phyloP scores from a whole-genome alignment of 53 echinoderm and acorn worm genomes.

The Apostichopus leukothele region DNA sequence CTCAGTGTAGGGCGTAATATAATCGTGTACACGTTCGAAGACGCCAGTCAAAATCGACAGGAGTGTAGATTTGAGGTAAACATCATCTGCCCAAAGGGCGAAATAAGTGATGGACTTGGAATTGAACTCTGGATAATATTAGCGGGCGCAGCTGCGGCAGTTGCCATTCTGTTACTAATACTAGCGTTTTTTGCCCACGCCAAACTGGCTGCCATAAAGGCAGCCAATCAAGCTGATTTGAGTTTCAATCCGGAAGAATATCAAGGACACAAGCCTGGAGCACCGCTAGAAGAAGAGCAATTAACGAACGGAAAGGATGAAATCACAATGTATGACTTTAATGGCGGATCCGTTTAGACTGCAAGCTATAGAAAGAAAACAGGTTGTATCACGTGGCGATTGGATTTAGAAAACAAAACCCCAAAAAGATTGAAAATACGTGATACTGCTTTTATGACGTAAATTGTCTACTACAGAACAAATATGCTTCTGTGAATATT shows the following conservation, averaged over 20 bases:
- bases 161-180: conserved; percentile 16
- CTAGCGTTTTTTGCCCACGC: conserved; percentile 25
- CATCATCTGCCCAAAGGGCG: not conserved
- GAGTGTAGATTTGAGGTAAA: not conserved
- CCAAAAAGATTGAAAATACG: too few species aligned
- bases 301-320: conserved; percentile 19
- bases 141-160: not conserved
- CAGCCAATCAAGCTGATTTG: conserved; percentile 24
- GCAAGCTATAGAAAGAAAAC: too few species aligned
- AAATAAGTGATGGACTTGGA: not conserved
- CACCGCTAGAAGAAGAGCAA: conserved; percentile 9
- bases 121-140: conserved; percentile 7
- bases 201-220: conserved; percentile 17
- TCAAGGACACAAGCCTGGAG: conserved; percentile 30
- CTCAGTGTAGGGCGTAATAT: not conserved
- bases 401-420: too few species aligned
- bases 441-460: too few species aligned
- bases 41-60: not conserved
- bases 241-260: conserved; percentile 39
- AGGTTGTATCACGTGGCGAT: too few species aligned
- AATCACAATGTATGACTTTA: conserved; percentile 22
- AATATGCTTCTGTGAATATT: too few species aligned
- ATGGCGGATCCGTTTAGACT: not conserved
- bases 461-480: too few species aligned
- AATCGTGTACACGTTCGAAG: conserved; percentile 12